Evolutionary conservation across 2,113 vertebrate genomes (phyloP).

Genomic region (Tor tambroides): DNA sequence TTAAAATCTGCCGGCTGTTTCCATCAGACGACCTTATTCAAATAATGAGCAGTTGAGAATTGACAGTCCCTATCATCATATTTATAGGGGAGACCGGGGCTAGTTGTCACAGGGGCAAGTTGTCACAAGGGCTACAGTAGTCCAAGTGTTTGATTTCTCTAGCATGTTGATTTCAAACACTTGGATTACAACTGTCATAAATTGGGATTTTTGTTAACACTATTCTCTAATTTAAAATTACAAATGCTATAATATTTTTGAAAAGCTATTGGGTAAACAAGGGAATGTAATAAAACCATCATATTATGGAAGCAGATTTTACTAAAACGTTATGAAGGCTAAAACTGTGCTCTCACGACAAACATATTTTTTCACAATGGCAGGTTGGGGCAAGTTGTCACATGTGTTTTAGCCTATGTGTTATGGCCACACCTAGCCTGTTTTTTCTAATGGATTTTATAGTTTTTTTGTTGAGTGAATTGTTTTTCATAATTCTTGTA

Average conservation of each 20-base stretch:
- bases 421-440: neutral
- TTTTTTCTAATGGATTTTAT: neutral
- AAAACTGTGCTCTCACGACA: neutral
- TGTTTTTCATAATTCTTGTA: neutral
- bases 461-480: neutral
- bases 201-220: neutral
- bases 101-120: conserved; percentile 15
- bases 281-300: neutral
- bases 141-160: neutral
- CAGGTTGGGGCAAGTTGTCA: neutral
- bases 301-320: neutral
- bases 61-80: neutral
- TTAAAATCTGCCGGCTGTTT: neutral
- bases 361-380: neutral
- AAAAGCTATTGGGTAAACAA: neutral
- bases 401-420: neutral
- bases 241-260: neutral
- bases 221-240: neutral
- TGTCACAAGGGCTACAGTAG: neutral
- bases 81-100: neutral
- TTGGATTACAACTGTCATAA: neutral
- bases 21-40: neutral
- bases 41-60: neutral
- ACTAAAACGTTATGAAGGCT: neutral
- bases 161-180: neutral